phyloP scores from a whole-genome alignment of 2,888 invertebrate species.

The Pammene aurita region DNA sequence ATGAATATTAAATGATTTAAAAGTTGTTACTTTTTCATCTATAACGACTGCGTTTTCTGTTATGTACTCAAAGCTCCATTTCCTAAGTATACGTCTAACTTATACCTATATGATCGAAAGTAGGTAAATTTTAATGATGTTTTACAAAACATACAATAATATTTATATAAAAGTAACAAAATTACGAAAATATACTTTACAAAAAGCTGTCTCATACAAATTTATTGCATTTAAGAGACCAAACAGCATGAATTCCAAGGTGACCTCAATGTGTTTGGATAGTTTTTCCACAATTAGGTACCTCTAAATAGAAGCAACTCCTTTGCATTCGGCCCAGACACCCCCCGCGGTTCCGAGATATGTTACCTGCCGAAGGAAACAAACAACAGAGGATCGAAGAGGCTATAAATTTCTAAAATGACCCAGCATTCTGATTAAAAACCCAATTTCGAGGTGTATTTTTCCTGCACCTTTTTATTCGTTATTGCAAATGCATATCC shows the following conservation, averaged over 20 bases:
- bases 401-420: constrained; percentile 73
- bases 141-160: too few relatives aligned
- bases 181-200: not conserved
- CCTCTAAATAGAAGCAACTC: constrained; percentile 50
- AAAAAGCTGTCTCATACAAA: not conserved
- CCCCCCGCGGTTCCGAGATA: constrained; percentile 73
- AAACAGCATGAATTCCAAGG: not conserved
- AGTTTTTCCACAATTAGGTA: constrained; percentile 42
- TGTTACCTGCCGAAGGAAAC: constrained; percentile 77
- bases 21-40: too few relatives aligned
- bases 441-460: constrained; percentile 67
- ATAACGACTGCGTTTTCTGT: too few relatives aligned
- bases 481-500: constrained; percentile 34
- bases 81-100: too few relatives aligned
- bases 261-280: constrained; percentile 30
- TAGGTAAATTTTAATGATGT: too few relatives aligned
- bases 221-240: not conserved
- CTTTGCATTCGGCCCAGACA: constrained; percentile 63
- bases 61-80: too few relatives aligned
- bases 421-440: constrained; percentile 73
- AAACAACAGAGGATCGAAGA: constrained; percentile 73
- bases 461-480: constrained; percentile 42
- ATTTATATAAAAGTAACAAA: too few relatives aligned
- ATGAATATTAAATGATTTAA: not conserved
- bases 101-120: too few relatives aligned